A percentile compares a stretch with the other conserved stretches of the same genome.
Conservation (phyloP, 2,888 invertebrate genomes). For the Epistrophe grossulariae region DNA sequence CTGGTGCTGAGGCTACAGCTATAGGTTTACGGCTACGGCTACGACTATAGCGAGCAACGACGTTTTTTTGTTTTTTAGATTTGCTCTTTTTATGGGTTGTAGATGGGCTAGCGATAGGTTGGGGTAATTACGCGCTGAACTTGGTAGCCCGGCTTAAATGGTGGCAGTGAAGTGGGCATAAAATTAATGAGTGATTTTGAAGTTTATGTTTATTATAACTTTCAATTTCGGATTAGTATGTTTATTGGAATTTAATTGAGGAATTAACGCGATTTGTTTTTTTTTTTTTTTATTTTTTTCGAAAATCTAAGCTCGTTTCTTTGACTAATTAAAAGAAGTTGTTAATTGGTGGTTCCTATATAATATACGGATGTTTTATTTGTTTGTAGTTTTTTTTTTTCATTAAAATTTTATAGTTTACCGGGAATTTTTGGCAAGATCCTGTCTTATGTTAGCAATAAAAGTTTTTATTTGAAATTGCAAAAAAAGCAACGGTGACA, state of each 20-base stretch:
- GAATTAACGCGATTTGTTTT: conserved; percentile 26
- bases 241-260: conserved; percentile 69
- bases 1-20: background rate
- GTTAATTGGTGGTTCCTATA: conserved; percentile 58
- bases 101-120: conserved; percentile 66
- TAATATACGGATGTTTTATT: background rate
- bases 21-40: background rate
- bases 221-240: conserved; percentile 58
- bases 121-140: conserved; percentile 74
- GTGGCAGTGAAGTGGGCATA: conserved; percentile 70
- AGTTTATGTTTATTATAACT: conserved; percentile 59
- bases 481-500: background rate
- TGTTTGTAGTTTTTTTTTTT: background rate
- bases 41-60: background rate
- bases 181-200: conserved; percentile 69
- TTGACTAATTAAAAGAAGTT: conserved; percentile 51
- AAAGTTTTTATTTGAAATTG: background rate
- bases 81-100: conserved; percentile 66
- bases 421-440: conserved; percentile 15
- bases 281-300: background rate
- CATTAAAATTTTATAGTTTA: conserved; percentile 1
- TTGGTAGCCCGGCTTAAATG: conserved; percentile 60
- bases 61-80: conserved; percentile 22
- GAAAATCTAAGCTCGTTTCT: conserved; percentile 43
- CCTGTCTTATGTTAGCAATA: background rate